phyloP scores from a whole-genome alignment of 2,113 vertebrate species.

The Leptodactylus fuscus region DNA sequence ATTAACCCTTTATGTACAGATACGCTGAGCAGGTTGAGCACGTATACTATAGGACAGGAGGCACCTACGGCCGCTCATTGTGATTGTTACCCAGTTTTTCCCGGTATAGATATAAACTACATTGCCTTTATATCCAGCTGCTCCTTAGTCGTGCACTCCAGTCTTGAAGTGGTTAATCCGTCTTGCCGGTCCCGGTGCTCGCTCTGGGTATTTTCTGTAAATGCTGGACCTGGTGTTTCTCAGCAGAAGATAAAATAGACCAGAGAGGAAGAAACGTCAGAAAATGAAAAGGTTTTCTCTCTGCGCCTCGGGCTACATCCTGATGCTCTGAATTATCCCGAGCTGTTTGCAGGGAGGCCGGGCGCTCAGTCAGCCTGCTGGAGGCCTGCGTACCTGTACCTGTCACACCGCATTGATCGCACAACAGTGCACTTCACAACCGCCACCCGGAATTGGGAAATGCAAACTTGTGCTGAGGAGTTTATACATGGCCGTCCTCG shows the following conservation, averaged over 20 bases:
- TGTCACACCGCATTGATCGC: conserved; percentile 60
- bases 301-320: not conserved
- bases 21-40: too few species aligned
- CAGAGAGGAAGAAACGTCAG: not conserved
- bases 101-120: not conserved
- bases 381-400: conserved; percentile 57
- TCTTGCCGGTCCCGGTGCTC: too few species aligned
- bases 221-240: conserved; percentile 11
- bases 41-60: too few species aligned
- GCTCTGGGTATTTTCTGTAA: not conserved
- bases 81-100: not conserved
- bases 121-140: not conserved
- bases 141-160: too few species aligned
- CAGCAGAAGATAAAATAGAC: conserved; percentile 30
- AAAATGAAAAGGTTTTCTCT: conserved; percentile 48
- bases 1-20: too few species aligned
- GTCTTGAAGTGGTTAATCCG: not conserved
- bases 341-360: conserved; percentile 57
- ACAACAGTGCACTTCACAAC: not conserved
- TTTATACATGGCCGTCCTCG: too few species aligned
- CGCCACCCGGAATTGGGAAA: not conserved
- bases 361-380: too few species aligned
- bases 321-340: not conserved
- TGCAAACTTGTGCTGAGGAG: not conserved
- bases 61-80: too few species aligned